A percentile compares a stretch with the other conserved stretches of the same genome.
phyloP scores from a whole-genome alignment of 2,888 invertebrate genomes.

The Lasioglossum vierecki region DNA sequence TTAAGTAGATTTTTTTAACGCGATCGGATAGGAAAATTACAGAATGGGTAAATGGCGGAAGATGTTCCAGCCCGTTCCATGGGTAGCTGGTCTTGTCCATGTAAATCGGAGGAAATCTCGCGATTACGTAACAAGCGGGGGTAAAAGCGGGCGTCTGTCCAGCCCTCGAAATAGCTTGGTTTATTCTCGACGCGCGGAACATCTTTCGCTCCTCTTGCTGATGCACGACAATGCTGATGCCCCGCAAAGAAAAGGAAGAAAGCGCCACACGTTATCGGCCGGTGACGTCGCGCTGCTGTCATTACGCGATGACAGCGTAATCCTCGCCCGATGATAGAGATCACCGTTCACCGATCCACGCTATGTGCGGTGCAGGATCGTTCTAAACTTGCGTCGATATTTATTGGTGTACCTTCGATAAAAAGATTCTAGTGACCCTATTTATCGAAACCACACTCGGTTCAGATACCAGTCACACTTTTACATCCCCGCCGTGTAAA shows the following conservation, averaged over 20 bases:
- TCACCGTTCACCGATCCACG: background rate
- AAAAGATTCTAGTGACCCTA: background rate
- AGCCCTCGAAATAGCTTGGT: slow-evolving; percentile 81
- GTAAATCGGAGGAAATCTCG: slow-evolving; percentile 78
- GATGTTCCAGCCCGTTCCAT: slow-evolving; percentile 32
- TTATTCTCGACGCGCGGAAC: slow-evolving; percentile 82
- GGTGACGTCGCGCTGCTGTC: slow-evolving; percentile 51
- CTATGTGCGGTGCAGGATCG: background rate
- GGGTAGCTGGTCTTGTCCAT: slow-evolving; percentile 36
- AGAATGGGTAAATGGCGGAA: background rate
- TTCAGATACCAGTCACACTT: no score
- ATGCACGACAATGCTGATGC: slow-evolving; percentile 62
- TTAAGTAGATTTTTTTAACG: background rate
- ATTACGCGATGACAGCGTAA: slow-evolving; percentile 51
- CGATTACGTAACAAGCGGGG: slow-evolving; percentile 80
- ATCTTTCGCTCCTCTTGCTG: slow-evolving; percentile 77
- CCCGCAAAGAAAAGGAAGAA: slow-evolving; percentile 44
- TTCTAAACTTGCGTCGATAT: background rate
- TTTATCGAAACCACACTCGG: background rate
- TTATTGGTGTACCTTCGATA: background rate
- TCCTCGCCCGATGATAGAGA: slow-evolving; percentile 22
- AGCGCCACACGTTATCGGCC: slow-evolving; percentile 48
- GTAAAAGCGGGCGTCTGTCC: slow-evolving; percentile 81
- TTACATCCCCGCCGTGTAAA: no score
- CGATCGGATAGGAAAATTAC: background rate